These are phyloP conservation scores for Nettapus auritus DNA, from an alignment of 2,113 vertebrate genomes.

Conservation along the genomic window DNA sequence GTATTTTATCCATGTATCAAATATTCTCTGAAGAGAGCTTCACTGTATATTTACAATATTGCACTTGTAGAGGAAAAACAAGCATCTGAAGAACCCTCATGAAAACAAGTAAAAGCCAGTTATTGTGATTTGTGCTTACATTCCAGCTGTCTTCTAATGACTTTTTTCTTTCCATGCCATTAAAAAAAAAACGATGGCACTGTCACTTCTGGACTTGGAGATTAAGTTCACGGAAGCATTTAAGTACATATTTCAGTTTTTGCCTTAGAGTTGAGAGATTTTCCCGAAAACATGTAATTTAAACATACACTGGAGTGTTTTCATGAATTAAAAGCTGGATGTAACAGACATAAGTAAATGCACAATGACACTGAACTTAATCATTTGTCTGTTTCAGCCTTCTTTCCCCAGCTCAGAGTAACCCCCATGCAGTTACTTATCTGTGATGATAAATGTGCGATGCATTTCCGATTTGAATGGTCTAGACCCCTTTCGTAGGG, in stretches of 20 bases:
- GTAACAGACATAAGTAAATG: background rate
- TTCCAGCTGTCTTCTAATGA: slow-evolving; percentile 56
- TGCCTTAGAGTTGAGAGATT: background rate
- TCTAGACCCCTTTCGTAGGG: background rate
- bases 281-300: background rate
- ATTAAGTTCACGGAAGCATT: background rate
- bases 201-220: background rate
- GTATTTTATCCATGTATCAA: slow-evolving; percentile 39
- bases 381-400: rapidly evolving
- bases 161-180: background rate
- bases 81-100: slow-evolving; percentile 64
- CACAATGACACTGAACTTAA: background rate
- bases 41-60: slow-evolving; percentile 38
- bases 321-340: background rate
- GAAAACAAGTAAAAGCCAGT: slow-evolving; percentile 62
- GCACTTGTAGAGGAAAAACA: slow-evolving; percentile 53
- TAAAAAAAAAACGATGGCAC: background rate
- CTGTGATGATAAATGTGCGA: rapidly evolving
- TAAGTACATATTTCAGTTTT: background rate
- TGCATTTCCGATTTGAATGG: background rate
- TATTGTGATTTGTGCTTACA: slow-evolving; percentile 65
- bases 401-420: background rate
- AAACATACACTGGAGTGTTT: background rate
- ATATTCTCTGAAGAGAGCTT: slow-evolving; percentile 58
- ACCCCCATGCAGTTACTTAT: background rate